Percentiles rank a stretch among this genome's conserved stretches.
Conservation (phyloP, 2,797 vertebrate genomes). For the Anas acuta region DNA sequence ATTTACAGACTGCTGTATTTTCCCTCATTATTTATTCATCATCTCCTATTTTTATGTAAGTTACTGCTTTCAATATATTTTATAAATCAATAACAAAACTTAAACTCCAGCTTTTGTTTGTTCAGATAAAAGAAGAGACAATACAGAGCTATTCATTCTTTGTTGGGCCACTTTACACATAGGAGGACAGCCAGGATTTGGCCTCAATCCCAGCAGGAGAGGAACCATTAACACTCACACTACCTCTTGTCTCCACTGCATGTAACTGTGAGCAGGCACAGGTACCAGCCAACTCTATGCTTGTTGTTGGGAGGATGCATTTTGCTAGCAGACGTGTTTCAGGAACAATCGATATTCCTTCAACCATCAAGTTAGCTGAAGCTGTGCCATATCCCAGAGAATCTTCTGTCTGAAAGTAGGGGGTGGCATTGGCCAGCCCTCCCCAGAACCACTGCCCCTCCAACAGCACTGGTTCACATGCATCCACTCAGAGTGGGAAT, state of each 20-base stretch:
- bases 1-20: slow-evolving; percentile 61
- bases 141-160: background rate
- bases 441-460: background rate
- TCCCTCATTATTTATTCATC: slow-evolving; percentile 63
- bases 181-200: background rate
- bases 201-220: background rate
- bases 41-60: slow-evolving; percentile 26
- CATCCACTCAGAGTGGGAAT: background rate
- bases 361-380: background rate
- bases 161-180: background rate
- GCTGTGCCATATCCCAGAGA: background rate
- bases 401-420: background rate
- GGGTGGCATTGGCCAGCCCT: background rate
- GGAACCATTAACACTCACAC: background rate
- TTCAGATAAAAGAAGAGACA: background rate
- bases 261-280: background rate
- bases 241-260: background rate
- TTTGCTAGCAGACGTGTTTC: background rate
- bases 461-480: fast-evolving
- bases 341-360: background rate
- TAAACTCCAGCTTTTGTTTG: background rate
- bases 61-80: slow-evolving; percentile 29
- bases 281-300: background rate
- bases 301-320: background rate
- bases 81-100: background rate